Percentiles rank a stretch among this genome's conserved stretches.
Evolutionary conservation across 2,888 invertebrate genomes (phyloP).

Genomic region (Himalopsyche anomala): DNA sequence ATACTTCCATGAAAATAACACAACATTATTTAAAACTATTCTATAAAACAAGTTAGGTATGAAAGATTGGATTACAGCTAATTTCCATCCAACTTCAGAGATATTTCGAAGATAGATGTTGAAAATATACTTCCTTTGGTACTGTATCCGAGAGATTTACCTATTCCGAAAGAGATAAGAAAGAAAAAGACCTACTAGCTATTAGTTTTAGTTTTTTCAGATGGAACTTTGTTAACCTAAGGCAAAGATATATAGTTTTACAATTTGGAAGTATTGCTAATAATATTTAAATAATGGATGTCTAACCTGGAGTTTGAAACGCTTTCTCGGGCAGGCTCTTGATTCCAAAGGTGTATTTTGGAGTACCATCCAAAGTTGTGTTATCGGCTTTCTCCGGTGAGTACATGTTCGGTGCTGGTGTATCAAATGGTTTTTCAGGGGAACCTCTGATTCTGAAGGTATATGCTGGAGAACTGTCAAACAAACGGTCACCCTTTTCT

Average conservation of each 20-base stretch:
- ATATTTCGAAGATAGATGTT: too few relatives aligned
- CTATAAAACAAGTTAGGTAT: too few relatives aligned
- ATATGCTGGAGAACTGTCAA: conserved; percentile 70
- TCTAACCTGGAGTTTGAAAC: conserved; percentile 81
- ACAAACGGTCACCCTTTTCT: conserved; percentile 76
- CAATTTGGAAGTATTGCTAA: not conserved
- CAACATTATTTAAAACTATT: too few relatives aligned
- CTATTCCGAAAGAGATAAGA: too few relatives aligned
- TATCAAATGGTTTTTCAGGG: conserved; percentile 70
- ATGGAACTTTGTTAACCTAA: not conserved
- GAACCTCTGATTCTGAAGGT: conserved; percentile 74
- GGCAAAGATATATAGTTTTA: not conserved
- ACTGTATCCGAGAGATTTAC: too few relatives aligned
- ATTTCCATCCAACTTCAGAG: too few relatives aligned
- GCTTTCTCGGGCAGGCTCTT: conserved; percentile 80
- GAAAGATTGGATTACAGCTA: too few relatives aligned
- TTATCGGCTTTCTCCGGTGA: conserved; percentile 77
- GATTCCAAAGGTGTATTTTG: conserved; percentile 85
- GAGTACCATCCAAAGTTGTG: conserved; percentile 76
- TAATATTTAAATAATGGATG: too few relatives aligned
- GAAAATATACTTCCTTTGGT: too few relatives aligned
- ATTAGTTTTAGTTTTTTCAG: too few relatives aligned
- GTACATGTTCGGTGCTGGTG: conserved; percentile 77
- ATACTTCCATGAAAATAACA: too few relatives aligned
- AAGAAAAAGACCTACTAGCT: too few relatives aligned